Base-by-base conservation (phyloP, 2,888 invertebrate genomes). In the Conus canariensis region DNA sequence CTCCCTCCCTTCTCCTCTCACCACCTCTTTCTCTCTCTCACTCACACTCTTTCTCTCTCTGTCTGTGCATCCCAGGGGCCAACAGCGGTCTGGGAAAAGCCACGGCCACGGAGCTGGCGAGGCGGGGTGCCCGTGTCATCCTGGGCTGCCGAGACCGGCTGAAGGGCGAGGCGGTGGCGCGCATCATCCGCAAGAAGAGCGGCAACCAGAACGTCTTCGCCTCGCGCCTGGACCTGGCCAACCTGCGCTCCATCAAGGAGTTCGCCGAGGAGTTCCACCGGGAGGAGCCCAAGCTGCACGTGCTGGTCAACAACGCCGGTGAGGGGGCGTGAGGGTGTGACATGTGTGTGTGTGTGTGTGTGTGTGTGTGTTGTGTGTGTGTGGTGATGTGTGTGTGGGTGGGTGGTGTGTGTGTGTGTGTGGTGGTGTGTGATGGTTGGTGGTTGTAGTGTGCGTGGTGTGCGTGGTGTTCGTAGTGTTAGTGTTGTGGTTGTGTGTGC, bases 41-140 rank as follows among this genome's bases (percentile, higher is more conserved):
- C 45, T 56, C 8, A 10, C 19, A n/a, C 64, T 58, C 83, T 30
- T 25, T 74, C 45, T 74, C 60, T 82, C 82, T 30, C 88, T 59
- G 14, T 56, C 56, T 82, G 45, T 8, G 12, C 6, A 25, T 8
- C 67, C 98, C 98, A 90, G 98, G 98, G 14, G 98, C 98, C 0
- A 98, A 98, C 96, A 97, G 98, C 67, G 98, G 98, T 0, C 97
- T 98, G 88, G 98, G 98, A 0, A 97, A 97, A 94, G 98, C 98
- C 96, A 97, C 98, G 0, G 98, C 0, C 97, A 97, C 92, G 97
- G 98, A 92, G 98, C 97, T 0, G 97, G 92, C 91, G 96, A 83
- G 96, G 96, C 1, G 96, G 96, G 0, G 45, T 45, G 45, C 45
- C 45, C 92, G 94, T 59, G 95, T 96, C 9, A 94, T 96, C 30